Conservation (phyloP, 2,888 invertebrate genomes). For the Masnerella sp. region DNA sequence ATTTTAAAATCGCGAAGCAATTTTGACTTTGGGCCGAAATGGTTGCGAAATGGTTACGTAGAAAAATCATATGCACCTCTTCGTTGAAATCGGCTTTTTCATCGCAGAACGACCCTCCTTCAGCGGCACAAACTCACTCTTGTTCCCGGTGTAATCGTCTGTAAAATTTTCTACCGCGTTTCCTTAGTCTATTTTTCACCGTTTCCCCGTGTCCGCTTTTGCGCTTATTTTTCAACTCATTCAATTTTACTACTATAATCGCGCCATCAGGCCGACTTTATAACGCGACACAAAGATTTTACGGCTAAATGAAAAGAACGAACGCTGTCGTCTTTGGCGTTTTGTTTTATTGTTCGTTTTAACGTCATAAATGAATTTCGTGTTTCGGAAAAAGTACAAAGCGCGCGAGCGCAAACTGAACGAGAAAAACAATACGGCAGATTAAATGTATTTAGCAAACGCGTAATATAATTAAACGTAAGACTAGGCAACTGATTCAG, state of each 20-base stretch:
- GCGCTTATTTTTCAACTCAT: slow-evolving; percentile 19
- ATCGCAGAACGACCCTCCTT: too few species aligned
- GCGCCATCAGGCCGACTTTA: slow-evolving; percentile 12
- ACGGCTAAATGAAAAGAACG: slow-evolving; percentile 16
- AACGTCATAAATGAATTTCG: slow-evolving; percentile 4
- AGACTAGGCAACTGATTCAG: too few species aligned
- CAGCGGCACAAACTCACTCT: slow-evolving; percentile 5
- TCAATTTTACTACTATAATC: slow-evolving; percentile 17
- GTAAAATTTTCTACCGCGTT: slow-evolving; percentile 11
- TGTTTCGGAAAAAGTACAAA: slow-evolving; percentile 4
- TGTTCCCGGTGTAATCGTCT: slow-evolving; percentile 11
- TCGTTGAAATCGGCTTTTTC: too few species aligned
- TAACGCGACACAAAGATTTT: slow-evolving; percentile 7
- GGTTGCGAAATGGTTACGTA: too few species aligned
- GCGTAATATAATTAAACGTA: too few species aligned
- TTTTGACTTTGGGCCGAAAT: too few species aligned
- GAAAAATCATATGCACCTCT: too few species aligned
- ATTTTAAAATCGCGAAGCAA: too few species aligned
- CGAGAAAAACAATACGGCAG: too few species aligned
- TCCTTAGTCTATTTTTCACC: slow-evolving; percentile 4
- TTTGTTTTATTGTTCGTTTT: slow-evolving; percentile 14
- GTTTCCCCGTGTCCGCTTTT: slow-evolving; percentile 2
- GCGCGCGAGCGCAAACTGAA: too few species aligned
- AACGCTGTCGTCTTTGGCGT: not conserved
- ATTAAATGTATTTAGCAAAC: too few species aligned